Conservation (phyloP, 2,888 invertebrate genomes). For the Philopedon plagiatum region DNA sequence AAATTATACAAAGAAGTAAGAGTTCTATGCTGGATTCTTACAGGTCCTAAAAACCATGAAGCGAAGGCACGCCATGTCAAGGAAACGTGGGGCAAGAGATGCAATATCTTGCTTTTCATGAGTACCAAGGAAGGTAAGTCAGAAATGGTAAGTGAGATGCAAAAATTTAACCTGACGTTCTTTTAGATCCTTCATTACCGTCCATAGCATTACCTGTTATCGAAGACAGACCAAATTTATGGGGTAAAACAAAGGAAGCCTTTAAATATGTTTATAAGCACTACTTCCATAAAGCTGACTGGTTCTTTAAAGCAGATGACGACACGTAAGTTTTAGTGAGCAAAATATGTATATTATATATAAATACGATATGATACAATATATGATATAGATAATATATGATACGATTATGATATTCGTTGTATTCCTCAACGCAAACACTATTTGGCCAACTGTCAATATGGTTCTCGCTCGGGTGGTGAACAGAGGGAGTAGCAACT, state of each 20-base stretch:
- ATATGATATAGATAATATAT: too few species aligned
- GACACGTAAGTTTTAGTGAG: conserved; percentile 81
- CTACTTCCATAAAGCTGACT: conserved; percentile 89
- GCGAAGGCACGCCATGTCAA: conserved; percentile 95
- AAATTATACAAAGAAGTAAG: conserved; percentile 82
- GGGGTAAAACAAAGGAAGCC: conserved; percentile 97
- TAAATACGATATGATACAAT: too few species aligned
- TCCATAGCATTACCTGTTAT: conserved; percentile 85
- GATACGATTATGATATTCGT: too few species aligned
- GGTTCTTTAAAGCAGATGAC: conserved; percentile 99
- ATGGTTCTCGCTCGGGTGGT: too few species aligned
- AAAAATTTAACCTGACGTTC: too few species aligned
- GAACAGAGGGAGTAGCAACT: too few species aligned
- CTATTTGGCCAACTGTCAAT: too few species aligned
- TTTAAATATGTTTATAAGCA: conserved; percentile 90
- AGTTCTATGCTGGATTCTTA: conserved; percentile 98
- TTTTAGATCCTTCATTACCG: conserved; percentile 79
- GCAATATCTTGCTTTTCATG: conserved; percentile 91
- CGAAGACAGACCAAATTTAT: conserved; percentile 94
- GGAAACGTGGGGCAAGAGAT: conserved; percentile 95
- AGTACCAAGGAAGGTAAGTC: conserved; percentile 79
- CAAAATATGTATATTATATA: neutral
- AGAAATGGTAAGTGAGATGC: too few species aligned
- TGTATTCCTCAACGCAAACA: too few species aligned
- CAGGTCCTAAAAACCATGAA: conserved; percentile 90